Percentiles rank a stretch among this genome's conserved stretches.
Conservation (phyloP, 2,113 vertebrate genomes). For the Alethe castanea region DNA sequence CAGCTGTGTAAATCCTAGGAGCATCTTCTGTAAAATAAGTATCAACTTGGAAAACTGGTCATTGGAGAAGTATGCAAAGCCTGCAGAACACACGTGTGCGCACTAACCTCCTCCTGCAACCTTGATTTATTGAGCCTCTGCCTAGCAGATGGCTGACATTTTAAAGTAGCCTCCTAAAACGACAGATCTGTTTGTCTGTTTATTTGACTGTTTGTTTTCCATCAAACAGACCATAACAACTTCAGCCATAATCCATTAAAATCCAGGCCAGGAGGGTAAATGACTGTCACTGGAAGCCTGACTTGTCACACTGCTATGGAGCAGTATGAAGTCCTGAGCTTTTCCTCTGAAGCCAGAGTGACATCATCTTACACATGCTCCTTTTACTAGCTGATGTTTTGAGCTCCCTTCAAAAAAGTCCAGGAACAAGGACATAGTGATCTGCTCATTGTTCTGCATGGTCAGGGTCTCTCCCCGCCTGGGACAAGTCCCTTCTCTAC, state of each 20-base stretch:
- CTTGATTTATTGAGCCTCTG: slow-evolving; percentile 62
- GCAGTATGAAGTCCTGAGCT: neutral
- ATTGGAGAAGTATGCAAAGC: slow-evolving; percentile 68
- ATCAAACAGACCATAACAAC: neutral
- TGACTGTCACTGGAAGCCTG: neutral
- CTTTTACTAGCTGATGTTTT: neutral
- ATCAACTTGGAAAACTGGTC: slow-evolving; percentile 63
- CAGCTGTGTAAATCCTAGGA: slow-evolving; percentile 65
- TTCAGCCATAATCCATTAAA: neutral
- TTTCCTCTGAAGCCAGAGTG: neutral
- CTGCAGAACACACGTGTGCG: slow-evolving; percentile 26
- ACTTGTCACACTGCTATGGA: neutral
- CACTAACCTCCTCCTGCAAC: slow-evolving; percentile 1
- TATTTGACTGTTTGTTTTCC: neutral
- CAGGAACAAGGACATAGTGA: fast-evolving
- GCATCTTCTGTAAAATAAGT: slow-evolving; percentile 69
- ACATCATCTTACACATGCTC: slow-evolving; percentile 34
- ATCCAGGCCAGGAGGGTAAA: neutral
- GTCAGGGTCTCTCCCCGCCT: neutral
- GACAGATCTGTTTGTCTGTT: neutral
- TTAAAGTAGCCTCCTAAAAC: slow-evolving; percentile 26
- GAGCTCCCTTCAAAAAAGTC: neutral
- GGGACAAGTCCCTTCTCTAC: neutral
- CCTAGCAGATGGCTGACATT: slow-evolving; percentile 62
- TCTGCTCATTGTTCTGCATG: neutral